Percentiles rank a stretch among this genome's conserved stretches.
phyloP scores from a whole-genome alignment of 2,113 vertebrate genomes.

The Anolis carolinensis region DNA sequence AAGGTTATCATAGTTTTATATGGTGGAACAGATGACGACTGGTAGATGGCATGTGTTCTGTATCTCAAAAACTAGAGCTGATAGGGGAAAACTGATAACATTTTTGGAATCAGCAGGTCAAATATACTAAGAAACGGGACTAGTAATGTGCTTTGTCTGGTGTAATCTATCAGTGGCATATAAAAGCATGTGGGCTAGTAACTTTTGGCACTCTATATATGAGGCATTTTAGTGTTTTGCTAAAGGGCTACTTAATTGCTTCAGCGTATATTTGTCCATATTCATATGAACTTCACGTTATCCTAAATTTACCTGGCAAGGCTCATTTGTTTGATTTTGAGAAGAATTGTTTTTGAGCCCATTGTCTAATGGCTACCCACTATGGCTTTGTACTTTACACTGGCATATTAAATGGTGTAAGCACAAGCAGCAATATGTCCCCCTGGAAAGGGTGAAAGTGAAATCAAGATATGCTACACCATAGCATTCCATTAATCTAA shows the following conservation, averaged over 20 bases:
- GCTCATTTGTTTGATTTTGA: neutral
- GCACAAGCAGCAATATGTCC: neutral
- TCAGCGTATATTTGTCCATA: neutral
- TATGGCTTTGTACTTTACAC: neutral
- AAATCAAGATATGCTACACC: too few relatives aligned
- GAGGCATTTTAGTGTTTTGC: neutral
- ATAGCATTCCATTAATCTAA: too few relatives aligned
- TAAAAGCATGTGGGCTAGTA: neutral
- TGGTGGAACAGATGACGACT: too few relatives aligned
- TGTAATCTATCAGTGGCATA: neutral
- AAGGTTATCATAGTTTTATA: too few relatives aligned
- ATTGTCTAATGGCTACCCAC: neutral
- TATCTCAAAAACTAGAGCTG: too few relatives aligned
- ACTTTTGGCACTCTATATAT: neutral
- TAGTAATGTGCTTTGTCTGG: too few relatives aligned
- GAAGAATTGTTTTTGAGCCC: neutral
- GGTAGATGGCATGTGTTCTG: too few relatives aligned
- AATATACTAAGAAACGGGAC: too few relatives aligned
- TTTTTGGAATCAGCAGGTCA: too few relatives aligned
- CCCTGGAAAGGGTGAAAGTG: neutral
- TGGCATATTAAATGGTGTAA: neutral
- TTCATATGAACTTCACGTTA: neutral
- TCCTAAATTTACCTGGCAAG: neutral
- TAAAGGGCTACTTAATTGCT: neutral
- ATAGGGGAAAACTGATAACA: too few relatives aligned